Conservation (phyloP, 37 sponge, comb jelly and placozoan genomes). For the Ephydatia muelleri region DNA sequence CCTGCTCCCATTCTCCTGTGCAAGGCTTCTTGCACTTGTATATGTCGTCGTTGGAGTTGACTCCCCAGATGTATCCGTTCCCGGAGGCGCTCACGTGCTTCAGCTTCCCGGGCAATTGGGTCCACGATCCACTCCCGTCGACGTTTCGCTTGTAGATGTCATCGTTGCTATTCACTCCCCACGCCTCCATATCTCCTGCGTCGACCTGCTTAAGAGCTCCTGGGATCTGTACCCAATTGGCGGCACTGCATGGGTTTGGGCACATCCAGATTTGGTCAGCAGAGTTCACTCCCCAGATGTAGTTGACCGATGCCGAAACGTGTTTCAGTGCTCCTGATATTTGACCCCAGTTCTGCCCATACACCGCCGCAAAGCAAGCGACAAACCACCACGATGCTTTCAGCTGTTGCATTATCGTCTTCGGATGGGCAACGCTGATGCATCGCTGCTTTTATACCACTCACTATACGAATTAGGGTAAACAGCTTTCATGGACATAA, state of each 20-base stretch:
- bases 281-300: constrained; percentile 42
- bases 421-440: too few relatives aligned
- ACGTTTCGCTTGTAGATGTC: constrained; percentile 23
- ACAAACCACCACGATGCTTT: too few relatives aligned
- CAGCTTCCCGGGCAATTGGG: neutral
- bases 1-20: constrained; percentile 32
- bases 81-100: constrained; percentile 69
- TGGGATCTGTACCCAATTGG: constrained; percentile 21
- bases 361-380: too few relatives aligned
- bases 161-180: constrained; percentile 32
- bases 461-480: too few relatives aligned
- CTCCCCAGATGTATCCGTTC: constrained; percentile 67
- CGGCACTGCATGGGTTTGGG: constrained; percentile 38
- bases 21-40: constrained; percentile 74
- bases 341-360: constrained; percentile 4
- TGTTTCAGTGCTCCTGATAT: constrained; percentile 25
- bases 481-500: too few relatives aligned
- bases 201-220: constrained; percentile 44
- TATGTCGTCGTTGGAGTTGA: constrained; percentile 10
- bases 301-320: constrained; percentile 50
- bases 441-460: too few relatives aligned
- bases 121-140: constrained; percentile 44
- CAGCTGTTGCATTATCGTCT: too few relatives aligned
- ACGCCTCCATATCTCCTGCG: constrained; percentile 37
- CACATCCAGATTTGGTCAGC: constrained; percentile 31